Evolutionary conservation across 2,888 invertebrate genomes (phyloP).

Genomic region (Cerastoderma edule): DNA sequence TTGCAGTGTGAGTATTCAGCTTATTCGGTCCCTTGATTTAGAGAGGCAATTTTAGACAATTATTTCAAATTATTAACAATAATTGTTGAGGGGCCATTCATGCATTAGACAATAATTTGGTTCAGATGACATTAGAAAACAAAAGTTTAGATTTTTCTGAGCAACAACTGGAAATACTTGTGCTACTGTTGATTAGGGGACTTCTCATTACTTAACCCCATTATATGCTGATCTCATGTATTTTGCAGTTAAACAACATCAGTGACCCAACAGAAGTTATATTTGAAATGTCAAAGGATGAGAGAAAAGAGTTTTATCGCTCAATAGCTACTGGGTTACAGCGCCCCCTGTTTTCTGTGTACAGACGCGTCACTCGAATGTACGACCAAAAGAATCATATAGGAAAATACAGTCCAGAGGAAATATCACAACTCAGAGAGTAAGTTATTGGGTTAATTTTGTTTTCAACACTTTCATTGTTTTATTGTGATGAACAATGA

Average conservation of each 20-base stretch:
- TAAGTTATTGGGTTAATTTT: constrained; percentile 63
- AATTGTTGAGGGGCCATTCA: too few relatives aligned
- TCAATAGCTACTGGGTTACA: constrained; percentile 84
- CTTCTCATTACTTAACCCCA: too few relatives aligned
- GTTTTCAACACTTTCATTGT: too few relatives aligned
- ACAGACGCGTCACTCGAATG: constrained; percentile 84
- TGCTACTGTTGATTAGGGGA: too few relatives aligned
- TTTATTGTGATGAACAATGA: too few relatives aligned
- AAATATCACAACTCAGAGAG: constrained; percentile 83
- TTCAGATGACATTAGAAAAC: too few relatives aligned
- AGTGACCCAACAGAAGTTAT: constrained; percentile 84
- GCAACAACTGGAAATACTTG: too few relatives aligned
- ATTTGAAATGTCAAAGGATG: constrained; percentile 85
- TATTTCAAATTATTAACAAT: too few relatives aligned
- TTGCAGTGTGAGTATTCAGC: constrained; percentile 79
- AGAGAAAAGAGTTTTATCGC: constrained; percentile 85
- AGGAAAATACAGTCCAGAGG: constrained; percentile 84
- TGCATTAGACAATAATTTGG: too few relatives aligned
- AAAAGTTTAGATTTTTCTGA: too few relatives aligned
- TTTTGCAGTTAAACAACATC: constrained; percentile 80
- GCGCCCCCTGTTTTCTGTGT: constrained; percentile 84
- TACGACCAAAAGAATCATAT: constrained; percentile 85
- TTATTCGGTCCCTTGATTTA: background rate
- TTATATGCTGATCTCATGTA: too few relatives aligned
- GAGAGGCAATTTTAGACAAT: background rate